Evolutionary conservation across 2,888 invertebrate species (phyloP).

Genomic region (Caenorhabditis sp.): DNA sequence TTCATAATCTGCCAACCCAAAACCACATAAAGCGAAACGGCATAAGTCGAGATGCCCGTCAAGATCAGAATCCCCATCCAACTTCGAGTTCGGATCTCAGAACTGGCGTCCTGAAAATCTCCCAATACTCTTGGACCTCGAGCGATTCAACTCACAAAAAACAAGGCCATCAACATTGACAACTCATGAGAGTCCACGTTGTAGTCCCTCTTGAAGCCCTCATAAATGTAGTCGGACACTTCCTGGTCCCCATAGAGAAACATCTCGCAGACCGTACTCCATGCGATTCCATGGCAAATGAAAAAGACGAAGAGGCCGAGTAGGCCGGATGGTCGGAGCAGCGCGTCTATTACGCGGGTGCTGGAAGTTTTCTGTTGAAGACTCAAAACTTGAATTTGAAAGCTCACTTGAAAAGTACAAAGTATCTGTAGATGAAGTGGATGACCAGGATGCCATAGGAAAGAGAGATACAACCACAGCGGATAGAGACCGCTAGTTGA

Average conservation of each 20-base stretch:
- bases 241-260: constrained; percentile 48
- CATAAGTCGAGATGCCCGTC: constrained; percentile 55
- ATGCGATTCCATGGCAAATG: constrained; percentile 47
- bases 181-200: constrained; percentile 49
- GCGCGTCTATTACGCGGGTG: constrained; percentile 11
- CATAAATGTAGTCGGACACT: constrained; percentile 44
- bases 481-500: constrained; percentile 47
- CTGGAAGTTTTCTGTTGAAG: constrained; percentile 3
- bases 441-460: constrained; percentile 56
- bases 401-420: constrained; percentile 47
- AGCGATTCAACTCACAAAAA: constrained; percentile 21
- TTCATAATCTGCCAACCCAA: constrained; percentile 54
- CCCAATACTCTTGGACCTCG: neutral
- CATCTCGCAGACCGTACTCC: constrained; percentile 52
- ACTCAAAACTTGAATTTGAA: neutral
- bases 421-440: constrained; percentile 59
- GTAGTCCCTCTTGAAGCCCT: constrained; percentile 43
- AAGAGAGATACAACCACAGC: constrained; percentile 53
- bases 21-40: constrained; percentile 44
- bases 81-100: constrained; percentile 26
- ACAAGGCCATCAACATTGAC: constrained; percentile 47
- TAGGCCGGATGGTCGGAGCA: constrained; percentile 35
- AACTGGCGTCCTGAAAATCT: constrained; percentile 48
- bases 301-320: constrained; percentile 37
- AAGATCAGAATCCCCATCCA: constrained; percentile 57